phyloP scores from a whole-genome alignment of 2,797 vertebrate species.

The Propithecus perrieri region DNA sequence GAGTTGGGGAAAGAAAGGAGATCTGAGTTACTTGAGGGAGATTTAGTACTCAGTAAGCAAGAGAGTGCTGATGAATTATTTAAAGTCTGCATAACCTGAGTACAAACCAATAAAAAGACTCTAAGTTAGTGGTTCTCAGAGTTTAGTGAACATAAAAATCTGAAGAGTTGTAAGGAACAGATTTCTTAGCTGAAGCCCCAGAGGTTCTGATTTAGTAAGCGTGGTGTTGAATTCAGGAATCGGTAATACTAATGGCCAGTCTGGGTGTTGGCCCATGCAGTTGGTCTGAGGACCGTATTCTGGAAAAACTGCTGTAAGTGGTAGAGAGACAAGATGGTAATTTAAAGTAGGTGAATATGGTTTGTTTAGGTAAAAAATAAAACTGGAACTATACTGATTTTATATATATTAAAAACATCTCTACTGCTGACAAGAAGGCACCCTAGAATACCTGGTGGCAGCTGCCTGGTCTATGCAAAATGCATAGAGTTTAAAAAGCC shows the following conservation, averaged over 20 bases:
- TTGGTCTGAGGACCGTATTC: not conserved
- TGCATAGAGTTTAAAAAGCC: not conserved
- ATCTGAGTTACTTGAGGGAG: not conserved
- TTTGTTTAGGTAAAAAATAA: not conserved
- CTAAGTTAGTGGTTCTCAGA: not conserved
- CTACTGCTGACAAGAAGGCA: not conserved
- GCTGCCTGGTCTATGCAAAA: not conserved
- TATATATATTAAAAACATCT: not conserved
- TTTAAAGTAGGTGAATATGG: not conserved
- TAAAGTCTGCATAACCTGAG: not conserved
- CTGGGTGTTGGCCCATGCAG: not conserved
- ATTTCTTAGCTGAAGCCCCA: not conserved
- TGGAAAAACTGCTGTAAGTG: not conserved
- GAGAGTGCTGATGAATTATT: not conserved
- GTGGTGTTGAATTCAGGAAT: not conserved
- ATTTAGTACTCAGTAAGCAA: not conserved
- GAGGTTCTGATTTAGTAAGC: not conserved
- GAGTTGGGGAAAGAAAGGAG: not conserved
- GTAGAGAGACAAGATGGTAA: not conserved
- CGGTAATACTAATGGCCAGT: not conserved
- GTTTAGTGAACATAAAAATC: not conserved
- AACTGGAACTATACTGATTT: not conserved
- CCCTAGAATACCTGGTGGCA: not conserved
- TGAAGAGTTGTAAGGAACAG: not conserved
- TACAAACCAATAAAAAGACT: not conserved